Evolutionary conservation across 1,140 invertebrate genomes (phyloP), one percentile per base, ranked within the genome.

Genomic region (Scaptomyza montana): DNA sequence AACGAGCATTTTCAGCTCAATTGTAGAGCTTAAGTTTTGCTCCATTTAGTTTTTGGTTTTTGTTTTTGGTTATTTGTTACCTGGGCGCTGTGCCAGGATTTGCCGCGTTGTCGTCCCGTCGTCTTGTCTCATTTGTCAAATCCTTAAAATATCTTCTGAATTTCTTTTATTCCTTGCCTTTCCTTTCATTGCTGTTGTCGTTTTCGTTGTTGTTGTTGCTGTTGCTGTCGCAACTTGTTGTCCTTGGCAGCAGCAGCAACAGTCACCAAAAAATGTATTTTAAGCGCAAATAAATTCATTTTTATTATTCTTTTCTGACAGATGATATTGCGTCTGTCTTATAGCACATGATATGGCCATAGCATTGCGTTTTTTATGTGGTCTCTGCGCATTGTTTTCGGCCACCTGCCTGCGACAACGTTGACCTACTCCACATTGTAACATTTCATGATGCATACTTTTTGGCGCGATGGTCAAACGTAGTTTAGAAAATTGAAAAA

Each of bases 281-380:
- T 80, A 71, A 79, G 78, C 70, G 73, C 77, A 89, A 89, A 89
- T 89, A 89, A 82, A 89, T 89, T 89, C 39, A 77, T 77, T 89
- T 89, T 89, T 89, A 89, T 89, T 89, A 80, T 84, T 77, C 77
- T 59, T 46, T 60, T 68, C 69, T 87, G 84, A 84, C 84, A 87
- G 84, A 66, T 82, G 84, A 89, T 82, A 82, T 56, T 65, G 33
- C 47, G 51, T 78, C 49, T 33, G 69, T 74, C 51, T 64, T 59
- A 36, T 36, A 36, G 33, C 47, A 65, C 47, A 65, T 66, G 19
- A 66, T 67, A 50, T 60, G 62, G 46, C 62, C 19, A 66, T 13
- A 55, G 47, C 61, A 43, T 33, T 43, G 49, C 25, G 49, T 59
- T 65, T 65, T 66, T 84, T 57, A 49, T 77, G 13, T 46, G n/a